Evolutionary conservation across 2,888 invertebrate species (phyloP).

Genomic region (Zaprionus obscuricornis): DNA sequence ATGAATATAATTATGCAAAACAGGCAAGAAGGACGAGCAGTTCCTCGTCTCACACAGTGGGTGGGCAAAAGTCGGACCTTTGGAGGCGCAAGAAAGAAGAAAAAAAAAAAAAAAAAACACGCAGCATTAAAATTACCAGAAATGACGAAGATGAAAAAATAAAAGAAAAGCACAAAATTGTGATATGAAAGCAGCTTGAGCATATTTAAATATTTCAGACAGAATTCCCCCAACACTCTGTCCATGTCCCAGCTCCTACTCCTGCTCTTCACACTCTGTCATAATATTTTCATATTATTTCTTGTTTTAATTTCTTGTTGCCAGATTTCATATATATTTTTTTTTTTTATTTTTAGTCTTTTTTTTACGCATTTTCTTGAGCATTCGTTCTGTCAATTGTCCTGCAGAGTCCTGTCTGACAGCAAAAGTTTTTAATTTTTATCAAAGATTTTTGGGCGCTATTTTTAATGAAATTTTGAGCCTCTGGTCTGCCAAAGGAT

Average conservation of each 20-base stretch:
- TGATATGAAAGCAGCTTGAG: constrained; percentile 70
- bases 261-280: constrained; percentile 37
- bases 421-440: constrained; percentile 70
- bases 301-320: constrained; percentile 77
- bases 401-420: constrained; percentile 42
- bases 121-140: constrained; percentile 58
- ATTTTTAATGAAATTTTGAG: constrained; percentile 72
- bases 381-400: constrained; percentile 61
- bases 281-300: constrained; percentile 76
- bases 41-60: constrained; percentile 27
- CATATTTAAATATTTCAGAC: constrained; percentile 70
- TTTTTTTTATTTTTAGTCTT: too few relatives aligned
- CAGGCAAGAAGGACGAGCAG: constrained; percentile 44
- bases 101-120: constrained; percentile 25
- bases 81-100: constrained; percentile 22
- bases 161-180: constrained; percentile 35
- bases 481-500: constrained; percentile 65
- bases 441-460: constrained; percentile 62
- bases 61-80: constrained; percentile 25
- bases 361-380: constrained; percentile 16
- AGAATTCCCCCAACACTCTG: background rate
- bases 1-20: constrained; percentile 82
- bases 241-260: constrained; percentile 9
- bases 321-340: constrained; percentile 57
- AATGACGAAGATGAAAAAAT: constrained; percentile 39